Conservation (phyloP, 2,888 invertebrate genomes). For the Eristalis pertinax region DNA sequence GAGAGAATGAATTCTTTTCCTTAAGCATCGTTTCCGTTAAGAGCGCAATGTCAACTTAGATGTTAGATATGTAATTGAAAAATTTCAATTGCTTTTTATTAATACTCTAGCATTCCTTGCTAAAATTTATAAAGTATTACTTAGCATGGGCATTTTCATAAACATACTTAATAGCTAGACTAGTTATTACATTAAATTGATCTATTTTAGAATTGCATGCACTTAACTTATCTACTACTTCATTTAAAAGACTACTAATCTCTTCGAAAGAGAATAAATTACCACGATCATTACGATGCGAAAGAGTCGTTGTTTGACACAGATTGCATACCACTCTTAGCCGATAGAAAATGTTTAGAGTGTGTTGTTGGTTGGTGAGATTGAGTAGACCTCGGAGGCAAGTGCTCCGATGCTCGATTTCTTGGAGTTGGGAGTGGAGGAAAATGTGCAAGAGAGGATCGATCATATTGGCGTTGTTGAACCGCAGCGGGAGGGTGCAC, state of each 20-base stretch:
- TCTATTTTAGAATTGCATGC: not conserved
- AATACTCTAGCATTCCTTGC: too few relatives aligned
- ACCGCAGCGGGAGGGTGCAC: constrained; percentile 2
- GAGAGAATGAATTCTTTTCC: too few relatives aligned
- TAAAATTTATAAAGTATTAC: too few relatives aligned
- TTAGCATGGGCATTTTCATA: too few relatives aligned
- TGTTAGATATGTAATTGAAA: too few relatives aligned
- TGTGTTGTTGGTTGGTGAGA: not conserved
- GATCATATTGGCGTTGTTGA: not conserved
- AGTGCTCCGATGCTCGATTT: not conserved
- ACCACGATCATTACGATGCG: constrained; percentile 1
- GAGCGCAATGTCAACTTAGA: too few relatives aligned
- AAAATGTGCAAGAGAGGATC: constrained; percentile 2
- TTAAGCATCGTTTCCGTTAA: too few relatives aligned
- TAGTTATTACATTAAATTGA: not conserved
- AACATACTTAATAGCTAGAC: too few relatives aligned
- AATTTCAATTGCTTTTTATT: too few relatives aligned
- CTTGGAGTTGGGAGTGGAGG: not conserved
- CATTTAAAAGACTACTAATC: constrained; percentile 3
- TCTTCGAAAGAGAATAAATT: constrained; percentile 5
- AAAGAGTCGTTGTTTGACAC: constrained; percentile 3
- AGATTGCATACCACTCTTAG: constrained; percentile 2
- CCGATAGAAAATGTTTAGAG: not conserved
- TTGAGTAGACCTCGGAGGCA: constrained; percentile 1
- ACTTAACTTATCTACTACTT: constrained; percentile 3